A percentile compares a stretch with the other conserved stretches of the same genome.
Evolutionary conservation across 2,888 invertebrate genomes (phyloP).

Genomic region (Pomacea canaliculata): DNA sequence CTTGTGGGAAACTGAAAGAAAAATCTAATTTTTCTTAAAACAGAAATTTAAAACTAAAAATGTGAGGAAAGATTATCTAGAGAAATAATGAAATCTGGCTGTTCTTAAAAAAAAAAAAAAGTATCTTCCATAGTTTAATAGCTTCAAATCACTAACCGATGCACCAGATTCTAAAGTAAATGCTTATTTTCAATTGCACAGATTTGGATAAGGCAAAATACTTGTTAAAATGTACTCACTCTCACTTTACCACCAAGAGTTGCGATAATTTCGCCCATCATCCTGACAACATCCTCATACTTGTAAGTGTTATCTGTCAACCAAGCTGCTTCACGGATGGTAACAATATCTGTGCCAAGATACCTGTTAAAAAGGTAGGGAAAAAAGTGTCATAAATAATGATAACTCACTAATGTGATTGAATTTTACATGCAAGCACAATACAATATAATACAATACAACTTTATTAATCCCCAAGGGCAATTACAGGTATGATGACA

Average conservation of each 20-base stretch:
- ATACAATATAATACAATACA: too few species aligned
- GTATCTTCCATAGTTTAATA: too few species aligned
- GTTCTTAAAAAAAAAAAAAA: too few species aligned
- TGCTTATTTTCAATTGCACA: background rate
- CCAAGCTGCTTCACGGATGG: constrained; percentile 68
- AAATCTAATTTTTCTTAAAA: background rate
- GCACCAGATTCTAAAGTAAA: background rate
- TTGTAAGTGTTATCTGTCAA: constrained; percentile 68
- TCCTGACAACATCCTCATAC: constrained; percentile 67
- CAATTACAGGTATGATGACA: too few species aligned
- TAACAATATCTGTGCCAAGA: constrained; percentile 65
- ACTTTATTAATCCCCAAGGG: too few species aligned
- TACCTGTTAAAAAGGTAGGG: constrained; percentile 47
- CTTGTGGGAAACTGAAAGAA: constrained; percentile 52
- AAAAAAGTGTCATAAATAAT: too few species aligned
- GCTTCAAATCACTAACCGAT: background rate
- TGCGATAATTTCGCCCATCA: constrained; percentile 68
- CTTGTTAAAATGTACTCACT: constrained; percentile 33
- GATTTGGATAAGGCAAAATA: background rate
- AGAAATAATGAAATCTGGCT: too few species aligned
- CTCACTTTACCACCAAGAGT: constrained; percentile 61
- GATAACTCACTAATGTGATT: too few species aligned
- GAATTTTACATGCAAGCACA: too few species aligned
- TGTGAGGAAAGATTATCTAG: too few species aligned
- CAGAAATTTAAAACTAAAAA: too few species aligned